Conservation (phyloP, 2,888 invertebrate genomes). For the Cremastinae sp. region DNA sequence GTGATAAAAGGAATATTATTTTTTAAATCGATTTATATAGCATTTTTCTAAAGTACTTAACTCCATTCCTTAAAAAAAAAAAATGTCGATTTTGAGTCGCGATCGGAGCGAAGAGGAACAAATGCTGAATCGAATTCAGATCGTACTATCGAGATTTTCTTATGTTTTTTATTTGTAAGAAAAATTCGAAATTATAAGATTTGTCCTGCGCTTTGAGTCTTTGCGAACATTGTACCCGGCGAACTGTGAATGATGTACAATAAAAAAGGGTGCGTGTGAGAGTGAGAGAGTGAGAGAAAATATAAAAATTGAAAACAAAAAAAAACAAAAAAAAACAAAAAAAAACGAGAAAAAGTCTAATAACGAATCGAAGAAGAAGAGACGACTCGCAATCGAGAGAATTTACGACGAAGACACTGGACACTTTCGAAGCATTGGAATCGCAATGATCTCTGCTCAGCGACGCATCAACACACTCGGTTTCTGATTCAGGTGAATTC, state of each 20-base stretch:
- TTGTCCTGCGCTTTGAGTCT: conserved; percentile 55
- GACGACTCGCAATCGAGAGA: conserved; percentile 56
- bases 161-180: conserved; percentile 27
- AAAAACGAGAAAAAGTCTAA: conserved; percentile 67
- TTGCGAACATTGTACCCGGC: conserved; percentile 56
- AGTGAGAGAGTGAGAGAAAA: conserved; percentile 57
- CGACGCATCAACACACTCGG: conserved; percentile 73
- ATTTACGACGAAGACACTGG: conserved; percentile 63
- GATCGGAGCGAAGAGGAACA: conserved; percentile 15
- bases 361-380: conserved; percentile 72
- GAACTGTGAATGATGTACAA: conserved; percentile 62
- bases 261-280: conserved; percentile 55
- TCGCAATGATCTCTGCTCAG: conserved; percentile 68
- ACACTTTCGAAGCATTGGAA: conserved; percentile 67
- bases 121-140: background rate
- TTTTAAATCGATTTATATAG: background rate
- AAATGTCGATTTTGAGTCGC: background rate
- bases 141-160: too few species aligned
- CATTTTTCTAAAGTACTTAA: background rate
- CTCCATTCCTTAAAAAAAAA: background rate
- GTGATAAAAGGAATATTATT: too few species aligned
- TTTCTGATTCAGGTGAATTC: conserved; percentile 80
- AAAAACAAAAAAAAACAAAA: conserved; percentile 47
- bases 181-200: conserved; percentile 33
- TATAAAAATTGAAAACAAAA: too few species aligned